Conservation (phyloP, 2,888 invertebrate species). For the Watsonalla cultraria region DNA sequence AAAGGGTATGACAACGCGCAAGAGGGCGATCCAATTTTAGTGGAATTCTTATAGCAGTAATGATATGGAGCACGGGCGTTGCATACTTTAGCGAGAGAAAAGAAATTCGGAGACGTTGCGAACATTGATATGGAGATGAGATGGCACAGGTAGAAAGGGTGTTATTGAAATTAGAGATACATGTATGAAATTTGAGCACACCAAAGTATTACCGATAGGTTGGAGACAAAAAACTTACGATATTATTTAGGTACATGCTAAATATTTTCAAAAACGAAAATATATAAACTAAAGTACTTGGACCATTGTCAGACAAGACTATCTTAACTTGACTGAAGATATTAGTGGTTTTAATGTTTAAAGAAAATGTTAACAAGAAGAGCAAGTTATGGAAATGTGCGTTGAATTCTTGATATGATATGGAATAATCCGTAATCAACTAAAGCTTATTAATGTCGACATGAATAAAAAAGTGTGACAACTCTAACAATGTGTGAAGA, state of each 20-base stretch:
- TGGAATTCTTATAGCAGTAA: slow-evolving; percentile 65
- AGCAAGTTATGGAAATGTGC: no score
- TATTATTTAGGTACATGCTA: no score
- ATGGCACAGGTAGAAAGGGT: slow-evolving; percentile 70
- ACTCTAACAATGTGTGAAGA: slow-evolving; percentile 10
- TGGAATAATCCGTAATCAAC: no score
- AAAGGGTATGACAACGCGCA: slow-evolving; percentile 71
- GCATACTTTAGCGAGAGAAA: slow-evolving; percentile 71
- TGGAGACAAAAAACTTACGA: neutral
- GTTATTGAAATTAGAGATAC: slow-evolving; percentile 76
- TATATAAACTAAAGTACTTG: no score
- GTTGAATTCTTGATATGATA: no score
- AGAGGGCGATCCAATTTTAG: slow-evolving; percentile 74
- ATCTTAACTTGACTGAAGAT: no score
- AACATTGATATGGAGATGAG: slow-evolving; percentile 77
- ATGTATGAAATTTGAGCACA: slow-evolving; percentile 60
- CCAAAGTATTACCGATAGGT: slow-evolving; percentile 48
- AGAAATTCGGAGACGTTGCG: slow-evolving; percentile 68
- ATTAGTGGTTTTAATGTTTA: no score
- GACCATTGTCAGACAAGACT: no score
- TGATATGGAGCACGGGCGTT: slow-evolving; percentile 75
- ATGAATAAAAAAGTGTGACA: neutral
- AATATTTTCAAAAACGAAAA: no score
- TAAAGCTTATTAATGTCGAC: no score
- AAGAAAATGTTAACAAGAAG: no score